Evolutionary conservation across 2,888 invertebrate genomes (phyloP).

Genomic region (Chloroclysta siterata): DNA sequence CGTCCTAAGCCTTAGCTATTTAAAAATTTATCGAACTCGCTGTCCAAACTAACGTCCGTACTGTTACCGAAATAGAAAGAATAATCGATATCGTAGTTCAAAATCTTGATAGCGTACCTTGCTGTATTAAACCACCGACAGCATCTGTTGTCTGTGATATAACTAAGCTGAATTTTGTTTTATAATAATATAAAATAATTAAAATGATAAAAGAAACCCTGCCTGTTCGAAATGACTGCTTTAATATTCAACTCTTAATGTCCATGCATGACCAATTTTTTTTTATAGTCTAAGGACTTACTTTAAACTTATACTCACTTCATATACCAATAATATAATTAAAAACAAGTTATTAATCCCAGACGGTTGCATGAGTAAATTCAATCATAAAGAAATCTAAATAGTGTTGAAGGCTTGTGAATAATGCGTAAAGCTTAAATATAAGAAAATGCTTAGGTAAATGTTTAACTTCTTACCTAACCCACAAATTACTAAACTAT

Average conservation of each 20-base stretch:
- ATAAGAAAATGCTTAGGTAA: conserved; percentile 23
- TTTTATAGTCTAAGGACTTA: not conserved
- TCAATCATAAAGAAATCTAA: conserved; percentile 28
- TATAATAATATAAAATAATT: not conserved
- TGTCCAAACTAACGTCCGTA: conserved; percentile 70
- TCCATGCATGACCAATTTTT: conserved; percentile 19
- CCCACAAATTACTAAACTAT: not conserved
- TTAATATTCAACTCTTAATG: conserved; percentile 6
- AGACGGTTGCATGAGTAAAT: conserved; percentile 1
- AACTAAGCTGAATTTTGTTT: not conserved
- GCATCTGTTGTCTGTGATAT: not conserved
- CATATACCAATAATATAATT: too few relatives aligned
- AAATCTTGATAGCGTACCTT: conserved; percentile 16
- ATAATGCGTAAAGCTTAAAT: conserved; percentile 24
- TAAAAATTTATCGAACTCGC: conserved; percentile 76
- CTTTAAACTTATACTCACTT: too few relatives aligned
- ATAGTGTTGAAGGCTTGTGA: conserved; percentile 39
- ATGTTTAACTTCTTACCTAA: not conserved
- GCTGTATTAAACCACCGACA: not conserved
- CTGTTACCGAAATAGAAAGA: conserved; percentile 44
- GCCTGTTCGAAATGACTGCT: conserved; percentile 7
- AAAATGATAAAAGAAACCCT: not conserved
- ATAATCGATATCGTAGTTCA: conserved; percentile 36
- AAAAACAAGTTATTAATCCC: not conserved
- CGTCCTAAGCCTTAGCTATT: conserved; percentile 78